Base-by-base conservation (phyloP, 2,888 invertebrate genomes). In the Nasonia oneida region DNA sequence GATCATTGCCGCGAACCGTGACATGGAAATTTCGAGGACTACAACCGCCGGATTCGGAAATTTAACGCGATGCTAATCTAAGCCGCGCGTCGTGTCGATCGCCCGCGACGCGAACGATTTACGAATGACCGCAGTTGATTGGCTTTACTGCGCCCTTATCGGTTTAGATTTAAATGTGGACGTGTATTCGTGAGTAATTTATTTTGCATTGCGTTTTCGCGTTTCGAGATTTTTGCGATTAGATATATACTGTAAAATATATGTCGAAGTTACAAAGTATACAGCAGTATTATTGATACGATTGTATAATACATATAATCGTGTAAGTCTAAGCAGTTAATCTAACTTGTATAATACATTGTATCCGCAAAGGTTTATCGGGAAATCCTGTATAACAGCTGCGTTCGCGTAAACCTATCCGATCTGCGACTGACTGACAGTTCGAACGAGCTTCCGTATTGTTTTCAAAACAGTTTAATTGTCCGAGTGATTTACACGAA, bases 391-490 rank as follows among this genome's bases (percentile, higher is more conserved):
- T 61, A 42, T 42, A 15, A 18, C 6, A 79, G 29, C 15, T 4
- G 23, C 8, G 57, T 18, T 12, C n/a, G n/a, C 23, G 42, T 42
- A 37, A 29, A 29, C 29, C 29, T 29, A 29, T 29, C 42, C 23
- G 23, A 77, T 42, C 2, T 12, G 37, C 4, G 37, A 37, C 37
- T 37, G 4, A 67, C 50, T 67, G 47, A 67, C 67, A 47, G 15
- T 10, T 23, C 15, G 29, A 67, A 67, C n/a, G n/a, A 50, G 47
- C 33, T 79, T 79, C 78, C 78, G 78, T 79, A 79, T 79, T 67
- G 29, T 79, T 67, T 67, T 50, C 47, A 79, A 53, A 67, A 39
- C 23, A 42, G 42, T 37, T 67, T 39, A 79, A 50, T 50, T 33
- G 5, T 15, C 15, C 18, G 64, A 70, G 15, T 33, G 47, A 70